phyloP scores from a whole-genome alignment of 2,113 vertebrate genomes.

The Benitochromis conjunctus region DNA sequence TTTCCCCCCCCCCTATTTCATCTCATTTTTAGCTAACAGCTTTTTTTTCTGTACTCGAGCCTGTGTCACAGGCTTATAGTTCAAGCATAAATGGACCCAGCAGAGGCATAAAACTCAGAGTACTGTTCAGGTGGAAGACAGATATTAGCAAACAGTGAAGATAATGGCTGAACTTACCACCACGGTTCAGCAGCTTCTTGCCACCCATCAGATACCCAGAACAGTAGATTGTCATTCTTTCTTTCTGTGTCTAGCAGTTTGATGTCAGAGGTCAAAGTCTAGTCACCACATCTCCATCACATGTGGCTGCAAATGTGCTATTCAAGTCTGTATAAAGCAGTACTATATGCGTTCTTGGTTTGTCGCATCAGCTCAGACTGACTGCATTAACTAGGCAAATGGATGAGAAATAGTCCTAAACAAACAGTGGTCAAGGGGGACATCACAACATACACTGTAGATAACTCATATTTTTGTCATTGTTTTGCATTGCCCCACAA shows the following conservation, averaged over 20 bases:
- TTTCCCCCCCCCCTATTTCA: accelerated
- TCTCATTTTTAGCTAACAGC: background rate
- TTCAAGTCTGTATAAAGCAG: background rate
- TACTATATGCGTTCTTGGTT: background rate
- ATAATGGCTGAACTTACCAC: background rate
- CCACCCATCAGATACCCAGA: background rate
- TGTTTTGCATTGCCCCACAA: background rate
- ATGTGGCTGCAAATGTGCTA: background rate
- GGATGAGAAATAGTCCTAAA: background rate
- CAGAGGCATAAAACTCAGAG: background rate
- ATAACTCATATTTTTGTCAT: background rate
- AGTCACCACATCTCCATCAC: background rate
- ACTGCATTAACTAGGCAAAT: background rate
- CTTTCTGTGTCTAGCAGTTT: background rate
- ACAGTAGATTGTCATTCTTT: background rate
- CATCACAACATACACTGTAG: background rate
- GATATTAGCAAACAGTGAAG: background rate
- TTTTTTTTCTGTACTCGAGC: background rate
- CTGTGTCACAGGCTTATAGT: background rate
- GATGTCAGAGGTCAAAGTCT: background rate
- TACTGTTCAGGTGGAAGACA: background rate
- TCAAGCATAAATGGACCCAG: background rate
- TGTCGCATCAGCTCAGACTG: background rate
- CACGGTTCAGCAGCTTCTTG: background rate
- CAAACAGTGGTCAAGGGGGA: background rate